Evolutionary conservation across 2,888 invertebrate species (phyloP).

Genomic region (Scrobipalpa costella): DNA sequence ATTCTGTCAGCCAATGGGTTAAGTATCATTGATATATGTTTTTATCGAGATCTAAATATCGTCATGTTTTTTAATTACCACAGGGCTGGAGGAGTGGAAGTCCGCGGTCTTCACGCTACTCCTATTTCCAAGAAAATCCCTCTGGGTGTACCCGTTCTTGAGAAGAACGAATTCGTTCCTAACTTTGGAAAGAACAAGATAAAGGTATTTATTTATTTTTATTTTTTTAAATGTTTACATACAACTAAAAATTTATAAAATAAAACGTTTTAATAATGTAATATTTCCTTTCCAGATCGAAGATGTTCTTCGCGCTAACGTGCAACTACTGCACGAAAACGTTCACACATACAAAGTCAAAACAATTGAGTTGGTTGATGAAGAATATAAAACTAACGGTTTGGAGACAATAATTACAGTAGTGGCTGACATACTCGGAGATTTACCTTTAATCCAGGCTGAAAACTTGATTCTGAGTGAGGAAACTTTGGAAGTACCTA

Average conservation of each 20-base stretch:
- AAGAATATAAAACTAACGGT: slow-evolving; percentile 72
- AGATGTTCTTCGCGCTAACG: slow-evolving; percentile 80
- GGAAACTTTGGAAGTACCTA: slow-evolving; percentile 69
- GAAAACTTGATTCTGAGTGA: slow-evolving; percentile 82
- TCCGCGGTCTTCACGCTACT: slow-evolving; percentile 88
- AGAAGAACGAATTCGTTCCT: slow-evolving; percentile 87
- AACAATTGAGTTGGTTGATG: slow-evolving; percentile 77
- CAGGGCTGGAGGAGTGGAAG: slow-evolving; percentile 88
- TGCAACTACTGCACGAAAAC: slow-evolving; percentile 89
- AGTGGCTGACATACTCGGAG: slow-evolving; percentile 82
- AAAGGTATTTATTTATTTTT: slow-evolving; percentile 53
- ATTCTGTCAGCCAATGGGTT: too few relatives aligned
- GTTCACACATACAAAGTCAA: slow-evolving; percentile 82
- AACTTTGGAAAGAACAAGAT: slow-evolving; percentile 74
- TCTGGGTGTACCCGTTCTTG: slow-evolving; percentile 88
- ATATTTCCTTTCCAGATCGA: slow-evolving; percentile 49
- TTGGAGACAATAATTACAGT: slow-evolving; percentile 75
- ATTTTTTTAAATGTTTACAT: background rate
- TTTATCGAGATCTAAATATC: too few relatives aligned
- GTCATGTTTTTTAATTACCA: background rate
- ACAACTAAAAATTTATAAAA: background rate
- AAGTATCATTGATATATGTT: too few relatives aligned
- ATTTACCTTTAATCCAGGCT: slow-evolving; percentile 86
- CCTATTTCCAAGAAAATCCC: slow-evolving; percentile 86
- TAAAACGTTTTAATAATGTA: background rate